Percentiles rank a stretch among this genome's conserved stretches.
phyloP scores from a whole-genome alignment of 2,888 invertebrate genomes.

The Apamea monoglypha region DNA sequence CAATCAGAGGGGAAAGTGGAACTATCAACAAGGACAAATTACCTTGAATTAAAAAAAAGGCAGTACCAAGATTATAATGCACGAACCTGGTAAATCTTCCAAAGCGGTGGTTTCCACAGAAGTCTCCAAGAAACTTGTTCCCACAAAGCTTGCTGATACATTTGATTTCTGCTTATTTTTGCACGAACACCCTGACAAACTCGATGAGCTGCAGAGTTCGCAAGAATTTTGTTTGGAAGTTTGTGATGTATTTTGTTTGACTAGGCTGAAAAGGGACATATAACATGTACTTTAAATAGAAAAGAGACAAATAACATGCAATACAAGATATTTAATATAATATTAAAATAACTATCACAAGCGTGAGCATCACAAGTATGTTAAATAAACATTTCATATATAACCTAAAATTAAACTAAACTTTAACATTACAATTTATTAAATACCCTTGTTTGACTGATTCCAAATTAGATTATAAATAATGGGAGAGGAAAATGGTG shows the following conservation, averaged over 20 bases:
- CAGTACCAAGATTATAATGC: not conserved
- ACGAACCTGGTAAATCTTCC: slow-evolving; percentile 84
- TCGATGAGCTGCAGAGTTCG: slow-evolving; percentile 76
- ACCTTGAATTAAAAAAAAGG: not conserved
- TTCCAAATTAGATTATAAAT: not conserved
- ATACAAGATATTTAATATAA: not conserved
- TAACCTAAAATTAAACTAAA: slow-evolving; percentile 37
- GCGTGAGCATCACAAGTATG: not conserved
- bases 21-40: slow-evolving; percentile 7
- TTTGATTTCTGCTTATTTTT: slow-evolving; percentile 63
- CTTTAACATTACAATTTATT: not conserved
- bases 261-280: slow-evolving; percentile 64
- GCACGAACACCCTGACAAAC: slow-evolving; percentile 75
- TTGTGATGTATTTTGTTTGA: slow-evolving; percentile 63
- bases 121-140: slow-evolving; percentile 68
- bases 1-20: slow-evolving; percentile 10
- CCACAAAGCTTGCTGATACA: slow-evolving; percentile 62
- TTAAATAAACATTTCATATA: slow-evolving; percentile 29
- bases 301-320: slow-evolving; percentile 33
- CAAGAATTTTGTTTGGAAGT: slow-evolving; percentile 68
- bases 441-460: not conserved
- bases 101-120: slow-evolving; percentile 84
- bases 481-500: not conserved
- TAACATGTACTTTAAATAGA: not conserved
- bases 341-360: not conserved